Evolutionary conservation across 2,113 vertebrate genomes (phyloP), one percentile per base, ranked within the genome.

Genomic region (Centropus bengalensis): DNA sequence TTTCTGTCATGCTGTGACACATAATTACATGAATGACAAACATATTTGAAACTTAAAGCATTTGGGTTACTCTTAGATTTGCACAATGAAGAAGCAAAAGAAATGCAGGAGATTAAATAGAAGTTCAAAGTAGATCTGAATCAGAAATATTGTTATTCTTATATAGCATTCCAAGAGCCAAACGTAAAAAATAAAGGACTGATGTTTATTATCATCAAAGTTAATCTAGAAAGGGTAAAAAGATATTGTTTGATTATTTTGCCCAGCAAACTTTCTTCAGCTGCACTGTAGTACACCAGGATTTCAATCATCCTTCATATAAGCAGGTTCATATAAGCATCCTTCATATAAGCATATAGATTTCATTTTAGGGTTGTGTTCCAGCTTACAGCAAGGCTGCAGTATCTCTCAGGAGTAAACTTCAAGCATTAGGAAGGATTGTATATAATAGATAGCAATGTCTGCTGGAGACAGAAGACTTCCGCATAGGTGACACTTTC

Each of bases 11-110:
- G 44, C 78, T 94, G 42, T 62, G 70, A 54, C 91, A 36, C 27
- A 68, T 79, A 89, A 91, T 94, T 94, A 68, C 19, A 55, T 67
- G 40, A 71, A 51, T 67, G 40, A 68, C 70, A 82, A 84, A 93
- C 12, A 13, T 71, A 38, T 95, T 71, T 82, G 51, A 71, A 91
- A 93, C 18, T n/a, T 69, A 15, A 60, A 63, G 32, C 20, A 67
- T 79, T 75, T 73, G 58, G 18, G n/a, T 92, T 87, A 20, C 44
- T 85, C 66, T 63, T 91, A 70, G 54, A 59, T 69, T 66, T 81
- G 30, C 26, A 59, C 28, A 52, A 40, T 44, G 64, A 47, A 63
- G 66, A 58, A 73, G 59, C 4, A 79, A 40, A 82, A 71, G 24
- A 66, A 92, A 36, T 70, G 24, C 9, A 59, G 27, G 59, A 45